Percentiles rank a stretch among this genome's conserved stretches.
Conservation (phyloP, 2,113 vertebrate genomes). For the Crotalus helleri region DNA sequence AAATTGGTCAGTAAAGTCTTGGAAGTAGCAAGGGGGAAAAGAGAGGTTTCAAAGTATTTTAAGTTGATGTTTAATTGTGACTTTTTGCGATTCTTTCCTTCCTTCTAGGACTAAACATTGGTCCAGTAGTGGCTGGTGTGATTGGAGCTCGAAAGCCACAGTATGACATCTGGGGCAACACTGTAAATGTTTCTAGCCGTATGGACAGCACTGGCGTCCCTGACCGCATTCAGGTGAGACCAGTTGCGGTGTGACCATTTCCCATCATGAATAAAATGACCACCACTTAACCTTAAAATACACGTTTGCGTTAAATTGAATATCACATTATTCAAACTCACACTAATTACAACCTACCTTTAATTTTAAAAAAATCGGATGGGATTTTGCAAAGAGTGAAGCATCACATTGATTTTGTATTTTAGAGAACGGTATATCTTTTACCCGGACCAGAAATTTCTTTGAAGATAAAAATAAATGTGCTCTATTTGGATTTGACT, state of each 20-base stretch:
- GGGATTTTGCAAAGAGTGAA: background rate
- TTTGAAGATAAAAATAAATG: background rate
- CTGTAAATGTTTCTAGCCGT: constrained; percentile 93
- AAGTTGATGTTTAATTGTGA: background rate
- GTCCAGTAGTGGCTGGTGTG: constrained; percentile 91
- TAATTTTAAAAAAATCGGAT: background rate
- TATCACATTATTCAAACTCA: background rate
- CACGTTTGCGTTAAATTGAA: background rate
- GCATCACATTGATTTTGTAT: background rate
- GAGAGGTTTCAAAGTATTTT: too few relatives aligned
- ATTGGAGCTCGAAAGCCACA: constrained; percentile 92
- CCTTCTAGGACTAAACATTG: constrained; percentile 86
- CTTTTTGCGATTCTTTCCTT: background rate
- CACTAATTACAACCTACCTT: background rate
- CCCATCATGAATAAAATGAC: background rate
- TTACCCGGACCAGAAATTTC: background rate
- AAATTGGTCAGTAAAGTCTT: constrained; percentile 77
- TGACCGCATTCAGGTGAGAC: constrained; percentile 87
- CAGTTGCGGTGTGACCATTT: background rate
- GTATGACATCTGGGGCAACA: constrained; percentile 96
- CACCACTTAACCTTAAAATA: background rate
- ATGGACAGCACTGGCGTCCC: constrained; percentile 96
- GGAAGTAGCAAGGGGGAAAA: too few relatives aligned
- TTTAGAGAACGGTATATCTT: background rate
- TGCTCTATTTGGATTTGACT: background rate